Conservation (phyloP, 30 jellyfish, hydroid and myxozoan species). For the Mastigias papua region DNA sequence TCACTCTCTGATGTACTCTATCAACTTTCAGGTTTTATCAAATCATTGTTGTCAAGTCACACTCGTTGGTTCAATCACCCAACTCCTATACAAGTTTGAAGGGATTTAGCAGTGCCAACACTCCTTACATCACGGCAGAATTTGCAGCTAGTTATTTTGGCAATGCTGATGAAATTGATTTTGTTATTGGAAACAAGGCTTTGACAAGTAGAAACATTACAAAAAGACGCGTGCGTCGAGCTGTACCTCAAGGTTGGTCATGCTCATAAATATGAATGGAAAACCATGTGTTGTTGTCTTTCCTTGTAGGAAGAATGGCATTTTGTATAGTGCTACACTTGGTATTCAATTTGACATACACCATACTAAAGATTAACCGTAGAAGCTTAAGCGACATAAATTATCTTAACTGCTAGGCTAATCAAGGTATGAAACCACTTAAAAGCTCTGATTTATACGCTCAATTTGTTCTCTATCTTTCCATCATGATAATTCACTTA, state of each 20-base stretch:
- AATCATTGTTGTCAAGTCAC: conserved; percentile 41
- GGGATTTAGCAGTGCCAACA: conserved; percentile 4
- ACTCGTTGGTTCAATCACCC: not conserved
- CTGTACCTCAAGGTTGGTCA: conserved; percentile 12
- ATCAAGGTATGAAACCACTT: no score
- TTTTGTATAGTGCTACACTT: no score
- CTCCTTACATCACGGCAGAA: conserved; percentile 75
- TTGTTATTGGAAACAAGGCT: conserved; percentile 47
- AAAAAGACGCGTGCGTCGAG: conserved; percentile 30
- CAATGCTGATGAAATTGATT: not conserved
- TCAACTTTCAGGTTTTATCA: conserved; percentile 67
- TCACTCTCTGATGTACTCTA: no score
- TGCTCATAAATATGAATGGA: no score
- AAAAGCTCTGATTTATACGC: no score
- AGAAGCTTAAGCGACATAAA: no score
- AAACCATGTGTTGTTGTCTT: not conserved
- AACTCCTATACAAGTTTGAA: not conserved
- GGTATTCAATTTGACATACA: no score
- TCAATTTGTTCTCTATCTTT: no score
- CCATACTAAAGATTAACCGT: no score
- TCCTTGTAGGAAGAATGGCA: no score
- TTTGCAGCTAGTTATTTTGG: conserved; percentile 49
- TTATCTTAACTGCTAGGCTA: no score
- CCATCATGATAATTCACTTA: no score
- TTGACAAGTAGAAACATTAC: conserved; percentile 42